Percentiles rank a stretch among this genome's conserved stretches.
Conservation (phyloP, 2,888 invertebrate genomes). For the Lapara coniferarum region DNA sequence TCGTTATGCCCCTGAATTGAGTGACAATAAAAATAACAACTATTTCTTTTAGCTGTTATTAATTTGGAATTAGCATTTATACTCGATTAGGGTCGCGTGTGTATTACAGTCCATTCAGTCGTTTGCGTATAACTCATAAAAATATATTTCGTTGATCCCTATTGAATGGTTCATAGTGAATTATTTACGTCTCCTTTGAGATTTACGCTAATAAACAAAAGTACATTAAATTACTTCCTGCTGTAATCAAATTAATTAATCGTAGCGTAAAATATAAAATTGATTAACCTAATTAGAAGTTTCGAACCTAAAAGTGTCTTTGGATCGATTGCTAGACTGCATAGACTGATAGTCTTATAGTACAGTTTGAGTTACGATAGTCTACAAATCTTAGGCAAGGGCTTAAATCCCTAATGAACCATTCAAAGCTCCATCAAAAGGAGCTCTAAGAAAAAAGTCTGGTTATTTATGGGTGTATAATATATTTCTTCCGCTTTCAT, state of each 20-base stretch:
- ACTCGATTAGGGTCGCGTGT: neutral
- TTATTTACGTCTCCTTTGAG: neutral
- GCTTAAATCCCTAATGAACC: neutral
- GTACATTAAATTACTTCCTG: neutral
- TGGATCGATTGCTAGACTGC: too few species aligned
- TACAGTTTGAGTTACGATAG: too few species aligned
- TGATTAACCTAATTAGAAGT: neutral
- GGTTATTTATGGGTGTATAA: constrained; percentile 5
- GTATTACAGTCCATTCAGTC: neutral
- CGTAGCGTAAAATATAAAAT: neutral
- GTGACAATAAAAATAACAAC: neutral
- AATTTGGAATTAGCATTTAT: constrained; percentile 1
- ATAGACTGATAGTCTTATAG: too few species aligned
- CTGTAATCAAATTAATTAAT: neutral
- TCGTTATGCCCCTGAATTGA: too few species aligned
- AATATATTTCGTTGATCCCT: neutral
- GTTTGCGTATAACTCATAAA: neutral
- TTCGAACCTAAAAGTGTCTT: too few species aligned
- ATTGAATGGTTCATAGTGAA: neutral
- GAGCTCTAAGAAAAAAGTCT: neutral
- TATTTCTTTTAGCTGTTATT: neutral
- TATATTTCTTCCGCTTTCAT: constrained; percentile 10
- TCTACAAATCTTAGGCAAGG: neutral
- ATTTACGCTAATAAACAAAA: neutral
- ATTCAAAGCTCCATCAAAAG: constrained; percentile 15